Conservation (phyloP, 2,797 vertebrate species). For the Platyrinchus mystaceus region DNA sequence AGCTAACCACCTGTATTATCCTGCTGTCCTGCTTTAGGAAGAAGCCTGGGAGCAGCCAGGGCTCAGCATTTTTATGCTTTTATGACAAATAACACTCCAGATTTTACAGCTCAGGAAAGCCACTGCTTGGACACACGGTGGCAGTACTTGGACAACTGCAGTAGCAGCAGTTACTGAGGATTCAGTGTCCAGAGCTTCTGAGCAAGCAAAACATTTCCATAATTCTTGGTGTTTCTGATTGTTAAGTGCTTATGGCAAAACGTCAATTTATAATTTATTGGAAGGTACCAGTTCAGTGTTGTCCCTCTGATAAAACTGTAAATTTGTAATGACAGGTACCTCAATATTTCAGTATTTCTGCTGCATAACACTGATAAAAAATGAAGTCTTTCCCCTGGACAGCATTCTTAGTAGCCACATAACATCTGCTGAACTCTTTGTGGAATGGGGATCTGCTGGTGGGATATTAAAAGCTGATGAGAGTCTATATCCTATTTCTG, state of each 20-base stretch:
- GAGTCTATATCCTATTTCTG: neutral
- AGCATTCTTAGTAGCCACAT: neutral
- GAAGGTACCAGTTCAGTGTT: neutral
- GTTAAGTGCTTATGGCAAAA: neutral
- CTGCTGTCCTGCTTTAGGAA: neutral
- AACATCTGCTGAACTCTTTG: neutral
- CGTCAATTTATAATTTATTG: neutral
- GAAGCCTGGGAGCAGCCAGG: neutral
- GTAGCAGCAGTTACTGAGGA: neutral
- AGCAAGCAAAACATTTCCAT: neutral
- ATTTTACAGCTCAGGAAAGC: neutral
- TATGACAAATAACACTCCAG: neutral
- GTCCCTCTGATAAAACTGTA: neutral
- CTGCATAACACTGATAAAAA: neutral
- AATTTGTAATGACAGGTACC: rapidly evolving
- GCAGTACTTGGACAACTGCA: neutral
- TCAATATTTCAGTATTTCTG: neutral
- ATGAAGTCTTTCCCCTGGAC: neutral
- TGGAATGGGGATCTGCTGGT: neutral
- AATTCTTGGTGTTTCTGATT: neutral
- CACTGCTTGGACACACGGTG: constrained; percentile 54
- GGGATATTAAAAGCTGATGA: neutral
- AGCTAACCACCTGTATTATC: neutral
- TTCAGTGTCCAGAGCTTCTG: neutral
- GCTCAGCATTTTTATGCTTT: neutral